These are phyloP conservation scores for Lobophora halterata DNA, from an alignment of 2,888 invertebrate species.

Conservation along the genomic window DNA sequence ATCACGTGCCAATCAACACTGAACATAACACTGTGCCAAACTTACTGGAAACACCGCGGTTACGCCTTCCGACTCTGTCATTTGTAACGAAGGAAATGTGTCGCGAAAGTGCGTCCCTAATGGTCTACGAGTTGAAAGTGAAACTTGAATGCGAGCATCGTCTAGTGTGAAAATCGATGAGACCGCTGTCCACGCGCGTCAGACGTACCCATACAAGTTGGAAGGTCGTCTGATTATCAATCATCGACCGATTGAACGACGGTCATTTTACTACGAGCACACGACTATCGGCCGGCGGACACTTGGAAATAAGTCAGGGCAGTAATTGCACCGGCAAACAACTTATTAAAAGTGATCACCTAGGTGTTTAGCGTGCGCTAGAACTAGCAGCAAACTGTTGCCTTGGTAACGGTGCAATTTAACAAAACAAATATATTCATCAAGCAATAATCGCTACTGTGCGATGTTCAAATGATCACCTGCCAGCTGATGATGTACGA, in stretches of 20 bases:
- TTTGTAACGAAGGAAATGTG: slow-evolving; percentile 34
- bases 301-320: no score
- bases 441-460: slow-evolving; percentile 53
- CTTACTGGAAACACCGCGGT: slow-evolving; percentile 48
- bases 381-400: slow-evolving; percentile 51
- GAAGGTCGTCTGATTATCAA: slow-evolving; percentile 63
- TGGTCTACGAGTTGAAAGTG: slow-evolving; percentile 61
- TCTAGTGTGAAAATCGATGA: slow-evolving; percentile 66
- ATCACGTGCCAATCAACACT: slow-evolving; percentile 59
- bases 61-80: slow-evolving; percentile 38
- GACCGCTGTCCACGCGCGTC: slow-evolving; percentile 56
- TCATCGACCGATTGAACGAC: slow-evolving; percentile 49
- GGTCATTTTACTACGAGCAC: slow-evolving; percentile 36
- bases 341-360: slow-evolving; percentile 33
- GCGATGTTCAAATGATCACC: slow-evolving; percentile 60
- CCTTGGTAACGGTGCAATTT: slow-evolving; percentile 58
- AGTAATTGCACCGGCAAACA: slow-evolving; percentile 21
- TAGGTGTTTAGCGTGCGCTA: slow-evolving; percentile 47
- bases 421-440: slow-evolving; percentile 43
- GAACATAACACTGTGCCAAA: slow-evolving; percentile 46
- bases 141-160: slow-evolving; percentile 56
- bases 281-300: slow-evolving; percentile 44
- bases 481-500: slow-evolving; percentile 72
- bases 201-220: slow-evolving; percentile 48
- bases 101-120: slow-evolving; percentile 49